phyloP scores from a whole-genome alignment of 2,797 vertebrate species.

The Gouania willdenowi region DNA sequence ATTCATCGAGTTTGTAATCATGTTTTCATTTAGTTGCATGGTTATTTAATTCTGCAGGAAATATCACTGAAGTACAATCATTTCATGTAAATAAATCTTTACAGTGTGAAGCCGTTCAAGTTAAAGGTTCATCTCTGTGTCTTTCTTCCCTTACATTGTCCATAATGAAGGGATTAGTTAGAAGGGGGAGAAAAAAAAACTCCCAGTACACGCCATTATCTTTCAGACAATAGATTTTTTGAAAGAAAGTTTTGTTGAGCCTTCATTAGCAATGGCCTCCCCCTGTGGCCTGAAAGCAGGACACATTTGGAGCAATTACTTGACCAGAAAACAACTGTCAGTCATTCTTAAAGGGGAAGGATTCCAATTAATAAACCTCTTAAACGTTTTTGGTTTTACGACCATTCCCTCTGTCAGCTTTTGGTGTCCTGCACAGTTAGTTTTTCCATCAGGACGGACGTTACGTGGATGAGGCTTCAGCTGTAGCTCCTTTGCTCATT shows the following conservation, averaged over 20 bases:
- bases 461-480: slow-evolving; percentile 45
- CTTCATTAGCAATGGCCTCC: slow-evolving; percentile 82
- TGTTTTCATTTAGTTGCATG: too few relatives aligned
- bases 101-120: slow-evolving; percentile 43
- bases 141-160: slow-evolving; percentile 63
- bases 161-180: slow-evolving; percentile 76
- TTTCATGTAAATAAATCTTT: slow-evolving; percentile 32
- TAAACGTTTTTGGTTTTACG: slow-evolving; percentile 84
- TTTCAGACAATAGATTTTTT: slow-evolving; percentile 80
- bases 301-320: slow-evolving; percentile 92
- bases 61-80: too few relatives aligned
- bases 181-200: too few relatives aligned
- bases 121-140: slow-evolving; percentile 64
- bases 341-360: slow-evolving; percentile 95
- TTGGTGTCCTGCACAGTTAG: slow-evolving; percentile 73
- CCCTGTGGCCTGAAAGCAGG: slow-evolving; percentile 77
- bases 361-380: slow-evolving; percentile 90
- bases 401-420: slow-evolving; percentile 73
- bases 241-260: slow-evolving; percentile 82
- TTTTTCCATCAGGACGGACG: slow-evolving; percentile 65
- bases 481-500: slow-evolving; percentile 54
- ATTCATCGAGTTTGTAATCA: too few relatives aligned
- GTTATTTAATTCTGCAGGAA: too few relatives aligned
- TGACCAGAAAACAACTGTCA: slow-evolving; percentile 90
- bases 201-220: slow-evolving; percentile 74